Conservation (phyloP, 2,113 vertebrate genomes). For the Corythoichthys intestinalis region DNA sequence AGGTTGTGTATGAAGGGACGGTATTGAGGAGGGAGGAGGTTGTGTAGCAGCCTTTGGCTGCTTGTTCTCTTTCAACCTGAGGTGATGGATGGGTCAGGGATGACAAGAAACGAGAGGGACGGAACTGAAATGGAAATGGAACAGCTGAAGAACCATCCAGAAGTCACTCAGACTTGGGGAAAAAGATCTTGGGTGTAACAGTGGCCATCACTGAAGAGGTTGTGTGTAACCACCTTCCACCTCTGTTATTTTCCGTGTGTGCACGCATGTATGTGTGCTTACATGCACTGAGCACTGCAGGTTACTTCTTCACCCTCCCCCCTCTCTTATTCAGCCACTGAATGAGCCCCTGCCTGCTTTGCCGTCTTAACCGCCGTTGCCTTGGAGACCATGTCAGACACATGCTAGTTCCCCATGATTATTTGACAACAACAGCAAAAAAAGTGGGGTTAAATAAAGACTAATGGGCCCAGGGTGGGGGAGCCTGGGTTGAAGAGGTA, state of each 20-base stretch:
- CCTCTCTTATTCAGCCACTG: conserved; percentile 70
- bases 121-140: conserved; percentile 3
- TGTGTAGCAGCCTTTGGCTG: conserved; percentile 37
- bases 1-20: conserved; percentile 5
- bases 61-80: conserved; percentile 21
- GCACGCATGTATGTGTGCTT: conserved; percentile 3
- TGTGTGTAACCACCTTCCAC: conserved; percentile 15
- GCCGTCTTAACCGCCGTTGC: conserved; percentile 74
- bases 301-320: conserved; percentile 54
- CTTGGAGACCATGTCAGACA: conserved; percentile 78
- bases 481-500: conserved; percentile 19
- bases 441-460: conserved; percentile 72
- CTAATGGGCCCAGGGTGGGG: conserved; percentile 30
- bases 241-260: conserved; percentile 14
- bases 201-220: conserved; percentile 39
- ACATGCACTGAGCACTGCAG: conserved; percentile 34
- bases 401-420: conserved; percentile 78
- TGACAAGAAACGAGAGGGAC: conserved; percentile 1
- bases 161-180: conserved; percentile 36
- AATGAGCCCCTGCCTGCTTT: conserved; percentile 74
- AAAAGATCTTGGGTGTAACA: conserved; percentile 39
- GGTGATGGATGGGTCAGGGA: conserved; percentile 28
- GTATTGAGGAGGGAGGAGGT: conserved; percentile 13
- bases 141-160: conserved; percentile 35
- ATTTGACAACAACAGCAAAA: conserved; percentile 73